Percentiles rank a stretch among this genome's conserved stretches.
Evolutionary conservation across 2,888 invertebrate genomes (phyloP).

Genomic region (Trissolcus brochymenae): DNA sequence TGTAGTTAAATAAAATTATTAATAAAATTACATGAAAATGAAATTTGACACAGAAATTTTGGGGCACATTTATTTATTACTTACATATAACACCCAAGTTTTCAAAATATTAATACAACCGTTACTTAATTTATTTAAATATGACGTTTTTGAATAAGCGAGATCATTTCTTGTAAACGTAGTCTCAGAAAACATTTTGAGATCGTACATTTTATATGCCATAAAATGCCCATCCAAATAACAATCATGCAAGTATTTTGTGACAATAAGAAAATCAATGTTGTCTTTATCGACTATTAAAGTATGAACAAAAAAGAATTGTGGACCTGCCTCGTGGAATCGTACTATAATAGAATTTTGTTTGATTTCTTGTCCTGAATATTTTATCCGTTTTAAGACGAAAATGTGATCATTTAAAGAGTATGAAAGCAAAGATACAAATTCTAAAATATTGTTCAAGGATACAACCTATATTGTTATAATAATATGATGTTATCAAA

Average conservation of each 20-base stretch:
- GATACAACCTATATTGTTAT: no score
- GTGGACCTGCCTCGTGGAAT: neutral
- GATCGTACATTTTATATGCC: slow-evolving; percentile 30
- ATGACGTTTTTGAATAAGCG: neutral
- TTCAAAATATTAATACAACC: slow-evolving; percentile 14
- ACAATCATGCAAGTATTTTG: slow-evolving; percentile 22
- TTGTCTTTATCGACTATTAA: slow-evolving; percentile 17
- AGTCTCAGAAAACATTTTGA: slow-evolving; percentile 12
- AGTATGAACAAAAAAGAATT: slow-evolving; percentile 21
- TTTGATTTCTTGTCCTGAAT: slow-evolving; percentile 16
- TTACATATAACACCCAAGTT: slow-evolving; percentile 5
- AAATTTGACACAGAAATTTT: no score
- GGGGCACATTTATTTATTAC: no score
- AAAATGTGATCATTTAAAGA: slow-evolving; percentile 6
- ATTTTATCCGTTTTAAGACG: slow-evolving; percentile 11
- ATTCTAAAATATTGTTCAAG: slow-evolving; percentile 19
- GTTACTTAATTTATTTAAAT: slow-evolving; percentile 21
- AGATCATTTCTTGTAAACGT: slow-evolving; percentile 14
- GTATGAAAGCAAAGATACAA: neutral
- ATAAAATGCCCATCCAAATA: slow-evolving; percentile 21
- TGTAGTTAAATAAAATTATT: no score
- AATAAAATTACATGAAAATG: no score
- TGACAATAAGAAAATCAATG: slow-evolving; percentile 7
- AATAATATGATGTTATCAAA: no score
- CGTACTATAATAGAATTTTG: slow-evolving; percentile 5